These are phyloP conservation scores for Ageneiosus marmoratus DNA, from an alignment of 2,113 vertebrate species.

Conservation along the genomic window DNA sequence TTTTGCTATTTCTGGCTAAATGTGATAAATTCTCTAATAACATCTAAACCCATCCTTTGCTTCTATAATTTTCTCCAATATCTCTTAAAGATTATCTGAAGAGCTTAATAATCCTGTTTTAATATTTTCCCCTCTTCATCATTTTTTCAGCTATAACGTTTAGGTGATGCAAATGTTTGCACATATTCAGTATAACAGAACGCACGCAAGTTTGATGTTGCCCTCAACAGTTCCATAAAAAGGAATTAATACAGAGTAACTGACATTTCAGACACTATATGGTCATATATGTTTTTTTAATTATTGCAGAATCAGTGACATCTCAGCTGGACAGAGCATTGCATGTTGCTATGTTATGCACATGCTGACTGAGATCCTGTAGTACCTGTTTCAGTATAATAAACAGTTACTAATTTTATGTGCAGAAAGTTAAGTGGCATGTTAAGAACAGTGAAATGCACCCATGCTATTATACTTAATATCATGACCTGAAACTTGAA, in stretches of 20 bases:
- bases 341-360: not conserved
- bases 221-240: not conserved
- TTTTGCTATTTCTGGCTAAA: not conserved
- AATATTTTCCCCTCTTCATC: too few relatives aligned
- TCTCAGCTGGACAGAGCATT: not conserved
- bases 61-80: not conserved
- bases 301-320: not conserved
- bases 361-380: not conserved
- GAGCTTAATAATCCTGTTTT: not conserved
- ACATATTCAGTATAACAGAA: not conserved
- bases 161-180: not conserved
- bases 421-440: not conserved
- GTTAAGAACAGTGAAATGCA: not conserved
- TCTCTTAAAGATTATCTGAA: not conserved
- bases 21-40: not conserved
- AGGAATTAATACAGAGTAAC: not conserved
- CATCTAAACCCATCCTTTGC: not conserved
- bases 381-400: not conserved
- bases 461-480: not conserved
- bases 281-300: not conserved
- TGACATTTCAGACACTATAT: not conserved
- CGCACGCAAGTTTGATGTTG: too few relatives aligned
- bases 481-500: not conserved
- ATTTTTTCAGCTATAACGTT: not conserved
- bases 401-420: not conserved